Conservation (phyloP, 2,797 vertebrate species). For the Rhodeus uyekii region DNA sequence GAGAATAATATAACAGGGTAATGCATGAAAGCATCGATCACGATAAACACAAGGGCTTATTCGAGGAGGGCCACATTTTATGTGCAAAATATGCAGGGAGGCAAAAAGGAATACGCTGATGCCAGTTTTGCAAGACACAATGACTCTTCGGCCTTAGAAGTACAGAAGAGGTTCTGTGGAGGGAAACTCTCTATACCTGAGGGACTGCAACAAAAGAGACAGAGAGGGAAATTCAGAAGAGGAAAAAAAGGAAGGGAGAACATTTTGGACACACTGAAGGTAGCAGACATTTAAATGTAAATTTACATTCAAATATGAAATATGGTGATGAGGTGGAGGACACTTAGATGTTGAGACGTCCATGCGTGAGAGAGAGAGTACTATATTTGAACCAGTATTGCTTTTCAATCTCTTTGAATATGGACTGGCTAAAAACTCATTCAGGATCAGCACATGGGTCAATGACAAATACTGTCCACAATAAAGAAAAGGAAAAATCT, state of each 20-base stretch:
- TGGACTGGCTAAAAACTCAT: conserved; percentile 17
- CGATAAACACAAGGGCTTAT: conserved; percentile 45
- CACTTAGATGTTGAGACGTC: conserved; percentile 44
- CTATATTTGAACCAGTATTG: conserved; percentile 37
- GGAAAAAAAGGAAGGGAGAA: conserved; percentile 37
- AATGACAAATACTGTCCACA: neutral
- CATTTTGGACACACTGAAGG: conserved; percentile 42
- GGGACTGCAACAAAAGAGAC: conserved; percentile 41
- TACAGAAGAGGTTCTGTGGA: conserved; percentile 46
- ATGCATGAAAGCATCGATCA: conserved; percentile 50
- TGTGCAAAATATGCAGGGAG: conserved; percentile 29
- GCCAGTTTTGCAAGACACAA: conserved; percentile 44
- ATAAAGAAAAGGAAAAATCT: neutral
- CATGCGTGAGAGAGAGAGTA: conserved; percentile 1
- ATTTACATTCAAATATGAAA: conserved; percentile 62
- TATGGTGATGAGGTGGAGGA: conserved; percentile 44
- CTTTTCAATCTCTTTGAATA: conserved; percentile 40
- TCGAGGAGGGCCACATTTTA: conserved; percentile 24
- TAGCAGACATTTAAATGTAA: conserved; percentile 52
- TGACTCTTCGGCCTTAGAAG: conserved; percentile 42
- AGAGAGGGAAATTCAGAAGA: conserved; percentile 39
- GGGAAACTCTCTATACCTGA: conserved; percentile 46
- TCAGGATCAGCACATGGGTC: conserved; percentile 6
- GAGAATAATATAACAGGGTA: conserved; percentile 48
- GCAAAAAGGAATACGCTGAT: conserved; percentile 48